phyloP scores from a whole-genome alignment of 2,797 vertebrate genomes.

The Benthosema pterotum region DNA sequence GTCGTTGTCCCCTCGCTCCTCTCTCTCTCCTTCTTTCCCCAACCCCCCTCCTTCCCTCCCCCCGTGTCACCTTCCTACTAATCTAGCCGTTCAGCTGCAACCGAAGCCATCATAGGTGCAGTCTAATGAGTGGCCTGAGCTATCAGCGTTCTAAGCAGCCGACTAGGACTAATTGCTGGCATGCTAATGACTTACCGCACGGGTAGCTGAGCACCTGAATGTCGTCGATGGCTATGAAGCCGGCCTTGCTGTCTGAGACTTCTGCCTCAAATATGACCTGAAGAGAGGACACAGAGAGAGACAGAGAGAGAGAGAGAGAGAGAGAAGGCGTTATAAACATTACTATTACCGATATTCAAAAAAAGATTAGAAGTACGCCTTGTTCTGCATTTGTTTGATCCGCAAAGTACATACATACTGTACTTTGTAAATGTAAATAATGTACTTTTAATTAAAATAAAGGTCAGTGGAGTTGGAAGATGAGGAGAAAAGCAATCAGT shows the following conservation, averaged over 20 bases:
- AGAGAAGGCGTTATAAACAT: background rate
- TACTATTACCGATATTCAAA: background rate
- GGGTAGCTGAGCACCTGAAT: conserved; percentile 99
- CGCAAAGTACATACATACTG: background rate
- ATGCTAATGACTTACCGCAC: conserved; percentile 88
- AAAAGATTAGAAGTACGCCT: no score
- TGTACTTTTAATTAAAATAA: background rate
- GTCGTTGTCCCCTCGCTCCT: conserved; percentile 9
- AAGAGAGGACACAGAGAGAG: background rate
- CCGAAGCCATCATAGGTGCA: conserved; percentile 74
- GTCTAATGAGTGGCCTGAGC: conserved; percentile 77
- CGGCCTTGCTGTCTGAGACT: conserved; percentile 90
- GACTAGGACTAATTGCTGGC: conserved; percentile 75
- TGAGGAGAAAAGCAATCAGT: background rate
- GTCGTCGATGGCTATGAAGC: conserved; percentile 98
- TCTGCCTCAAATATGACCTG: conserved; percentile 99
- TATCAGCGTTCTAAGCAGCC: conserved; percentile 70
- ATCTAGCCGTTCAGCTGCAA: conserved; percentile 72
- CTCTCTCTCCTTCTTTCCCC: background rate
- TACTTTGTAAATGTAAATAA: background rate
- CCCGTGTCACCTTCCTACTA: conserved; percentile 79
- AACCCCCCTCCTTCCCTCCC: conserved; percentile 43
- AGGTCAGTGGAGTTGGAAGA: background rate
- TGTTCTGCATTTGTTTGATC: no score
- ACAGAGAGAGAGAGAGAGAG: conserved; percentile 14